Evolutionary conservation across 2,113 vertebrate species (phyloP), one percentile per base, ranked within the genome.

Genomic region (Salvelinus namaycush): DNA sequence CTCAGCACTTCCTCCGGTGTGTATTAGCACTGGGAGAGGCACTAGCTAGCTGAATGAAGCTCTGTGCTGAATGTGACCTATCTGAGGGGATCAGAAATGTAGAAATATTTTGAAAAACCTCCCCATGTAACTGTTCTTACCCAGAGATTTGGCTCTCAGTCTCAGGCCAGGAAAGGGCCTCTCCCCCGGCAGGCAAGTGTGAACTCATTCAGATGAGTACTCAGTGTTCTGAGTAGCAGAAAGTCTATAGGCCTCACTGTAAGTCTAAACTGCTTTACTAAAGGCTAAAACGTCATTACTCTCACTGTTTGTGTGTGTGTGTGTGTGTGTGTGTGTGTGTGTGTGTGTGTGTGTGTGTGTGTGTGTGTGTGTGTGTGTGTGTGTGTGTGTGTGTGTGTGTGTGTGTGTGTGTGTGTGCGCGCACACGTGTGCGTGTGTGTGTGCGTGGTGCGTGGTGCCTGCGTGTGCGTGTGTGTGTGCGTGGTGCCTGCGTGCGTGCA

Each of bases 1-100:
- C 34, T 83, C 77, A 80, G 81, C 78, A 78, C 69, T 83, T 80
- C 76, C 79, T 71, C 72, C 20, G 9, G 39, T 31, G 62, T 64
- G 77, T 74, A 75, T 68, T 31, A 66, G 68, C 51, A 68, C 26
- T 57, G 70, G 34, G 59, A 62, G n/a, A 57, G 54, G 49, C 51
- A 13, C 54, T 16, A 59, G 39, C 1, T 24, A 22, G 59, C 70
- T 78, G 70, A 78, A 80, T 76, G 78, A 51, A 72, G 70, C 70
- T 60, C 73, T 79, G 67, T 54, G 49, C 68, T 27, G 48, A 73
- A 70, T 34, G 67, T 24, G 13, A 16, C 51, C 67, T 66, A 34
- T 68, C 29, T 70, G 54, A 70, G 48, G 54, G 67, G 54, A 81
- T 68, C 67, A 31, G 9, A 70, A 34, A 73, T 51, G 44, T 73